Evolutionary conservation across 2,888 invertebrate genomes (phyloP).

Genomic region (Volucella inanis): DNA sequence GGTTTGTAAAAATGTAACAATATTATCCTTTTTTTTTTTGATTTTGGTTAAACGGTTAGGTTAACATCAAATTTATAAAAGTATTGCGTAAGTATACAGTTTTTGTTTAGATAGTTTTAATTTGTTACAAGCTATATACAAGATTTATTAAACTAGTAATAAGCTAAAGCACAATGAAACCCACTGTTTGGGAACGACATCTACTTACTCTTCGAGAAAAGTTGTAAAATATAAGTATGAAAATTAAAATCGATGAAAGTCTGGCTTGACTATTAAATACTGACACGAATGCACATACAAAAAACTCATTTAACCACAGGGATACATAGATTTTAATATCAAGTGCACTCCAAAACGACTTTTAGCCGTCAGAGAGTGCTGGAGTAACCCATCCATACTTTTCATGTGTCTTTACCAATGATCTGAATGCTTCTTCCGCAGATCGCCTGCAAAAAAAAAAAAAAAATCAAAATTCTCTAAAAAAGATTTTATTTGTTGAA

Average conservation of each 20-base stretch:
- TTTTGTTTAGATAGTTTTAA: not conserved
- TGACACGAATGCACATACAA: slow-evolving; percentile 61
- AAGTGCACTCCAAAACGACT: slow-evolving; percentile 9
- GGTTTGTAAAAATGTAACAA: no score
- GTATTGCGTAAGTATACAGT: slow-evolving; percentile 4
- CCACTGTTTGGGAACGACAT: slow-evolving; percentile 19
- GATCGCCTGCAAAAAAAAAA: slow-evolving; percentile 84
- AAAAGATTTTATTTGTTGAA: not conserved
- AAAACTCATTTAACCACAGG: slow-evolving; percentile 48
- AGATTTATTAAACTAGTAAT: slow-evolving; percentile 3
- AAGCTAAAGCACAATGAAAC: slow-evolving; percentile 36
- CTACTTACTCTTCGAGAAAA: slow-evolving; percentile 36
- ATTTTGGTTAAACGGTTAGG: not conserved
- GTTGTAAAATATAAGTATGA: slow-evolving; percentile 24
- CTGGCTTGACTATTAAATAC: slow-evolving; percentile 56
- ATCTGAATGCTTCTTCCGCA: slow-evolving; percentile 94
- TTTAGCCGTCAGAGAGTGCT: slow-evolving; percentile 92
- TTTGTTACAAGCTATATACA: slow-evolving; percentile 14
- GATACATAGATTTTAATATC: slow-evolving; percentile 48
- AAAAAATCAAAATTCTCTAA: slow-evolving; percentile 40
- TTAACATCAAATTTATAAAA: slow-evolving; percentile 4
- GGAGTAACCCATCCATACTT: slow-evolving; percentile 97
- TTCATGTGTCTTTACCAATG: slow-evolving; percentile 94
- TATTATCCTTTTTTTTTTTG: no score
- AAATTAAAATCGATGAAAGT: slow-evolving; percentile 44